Base-by-base conservation (phyloP, 2,888 invertebrate species). In the Xylota sylvarum region DNA sequence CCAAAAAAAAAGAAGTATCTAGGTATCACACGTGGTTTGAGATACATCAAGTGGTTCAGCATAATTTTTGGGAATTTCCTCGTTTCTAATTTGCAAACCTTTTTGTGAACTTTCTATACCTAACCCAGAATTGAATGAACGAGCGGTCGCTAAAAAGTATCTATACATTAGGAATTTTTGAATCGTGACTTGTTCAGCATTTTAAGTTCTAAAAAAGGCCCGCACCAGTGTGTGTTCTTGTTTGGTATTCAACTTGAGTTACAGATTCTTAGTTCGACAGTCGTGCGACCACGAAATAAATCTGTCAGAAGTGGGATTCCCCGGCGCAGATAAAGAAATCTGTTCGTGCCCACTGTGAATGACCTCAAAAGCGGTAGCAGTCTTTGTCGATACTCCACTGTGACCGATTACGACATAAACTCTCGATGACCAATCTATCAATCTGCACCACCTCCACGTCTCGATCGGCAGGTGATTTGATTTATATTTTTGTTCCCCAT, bases 181-280 rank as follows among this genome's bases (percentile, higher is more conserved):
- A 14, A 27, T 43, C 27, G 35, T n/a, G n/a, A 4, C 17, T 37
- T 52, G 69, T 17, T 52, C 19, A 27, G 70, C 56, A 79, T 79
- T 55, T 64, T 58, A 72, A 79, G 32, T 46, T 27, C 40, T 60
- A 27, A 73, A 60, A 60, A 74, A 52, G 40, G 50, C 62, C 50
- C 62, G 62, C n/a, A 30, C 40, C 40, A 50, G 37, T 27, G 5
- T 23, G 56, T 48, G 12, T n/a, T 67, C 76, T 32, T 5, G 55
- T 64, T 74, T 64, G 23, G 64, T 65, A 76, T 65, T 55, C 78
- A 62, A 32, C 23, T 55, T 48, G 9, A 52, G 40, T 17, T 62
- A 19, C 30, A 35, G 12, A 27, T 55, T 70, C 52, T 62, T 55
- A 50, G 14, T 40, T 19, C 46, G 55, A 12, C 48, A 14, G 65